These are phyloP conservation scores for Mormyrus iriodes DNA, from an alignment of 2,113 vertebrate genomes.

Conservation along the genomic window DNA sequence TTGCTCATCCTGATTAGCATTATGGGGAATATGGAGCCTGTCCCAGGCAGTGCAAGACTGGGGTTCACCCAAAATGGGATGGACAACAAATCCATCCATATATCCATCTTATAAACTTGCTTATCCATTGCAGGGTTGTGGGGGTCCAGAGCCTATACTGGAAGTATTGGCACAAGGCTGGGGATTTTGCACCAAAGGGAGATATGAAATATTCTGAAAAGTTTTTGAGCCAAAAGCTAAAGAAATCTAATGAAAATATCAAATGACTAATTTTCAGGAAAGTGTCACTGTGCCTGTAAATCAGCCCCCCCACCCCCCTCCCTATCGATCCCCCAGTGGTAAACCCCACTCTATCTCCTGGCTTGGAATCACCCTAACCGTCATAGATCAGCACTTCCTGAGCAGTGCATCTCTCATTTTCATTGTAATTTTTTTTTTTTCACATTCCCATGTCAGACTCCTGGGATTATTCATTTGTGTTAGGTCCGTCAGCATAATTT, in stretches of 20 bases:
- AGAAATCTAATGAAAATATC: background rate
- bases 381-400: too few species aligned
- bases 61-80: background rate
- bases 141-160: background rate
- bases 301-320: too few species aligned
- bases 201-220: background rate
- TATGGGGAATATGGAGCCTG: background rate
- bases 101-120: background rate
- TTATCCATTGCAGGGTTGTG: background rate
- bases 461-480: background rate
- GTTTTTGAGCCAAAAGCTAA: background rate
- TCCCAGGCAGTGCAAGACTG: background rate
- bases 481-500: background rate
- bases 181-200: background rate
- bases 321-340: too few species aligned
- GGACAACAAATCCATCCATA: background rate
- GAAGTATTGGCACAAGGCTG: background rate
- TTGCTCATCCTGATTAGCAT: background rate
- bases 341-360: too few species aligned
- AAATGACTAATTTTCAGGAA: too few species aligned
- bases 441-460: background rate
- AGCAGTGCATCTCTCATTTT: too few species aligned
- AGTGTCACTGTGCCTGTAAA: too few species aligned
- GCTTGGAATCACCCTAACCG: too few species aligned
- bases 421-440: too few species aligned